A percentile compares a stretch with the other conserved stretches of the same genome.
These are phyloP conservation scores for Latrodectus geometricus DNA, from an alignment of 1,140 invertebrate genomes.

Conservation along the genomic window DNA sequence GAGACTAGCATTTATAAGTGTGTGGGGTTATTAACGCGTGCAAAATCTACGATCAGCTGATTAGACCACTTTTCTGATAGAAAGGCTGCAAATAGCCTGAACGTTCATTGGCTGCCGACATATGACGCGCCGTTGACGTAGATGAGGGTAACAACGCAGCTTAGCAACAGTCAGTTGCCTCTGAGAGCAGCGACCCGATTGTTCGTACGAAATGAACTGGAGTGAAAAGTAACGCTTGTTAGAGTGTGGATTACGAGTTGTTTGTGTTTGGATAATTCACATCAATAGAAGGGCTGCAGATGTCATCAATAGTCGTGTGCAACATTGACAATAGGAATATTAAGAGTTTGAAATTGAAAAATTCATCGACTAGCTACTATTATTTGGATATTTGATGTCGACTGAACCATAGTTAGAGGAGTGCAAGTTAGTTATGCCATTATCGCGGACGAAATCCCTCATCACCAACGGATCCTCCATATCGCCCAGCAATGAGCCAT, in stretches of 20 bases:
- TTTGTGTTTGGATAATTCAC: constrained; percentile 3
- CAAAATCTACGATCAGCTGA: constrained; percentile 27
- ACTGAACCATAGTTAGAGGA: constrained; percentile 1
- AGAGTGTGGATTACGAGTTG: background rate
- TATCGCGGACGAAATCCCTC: constrained; percentile 70
- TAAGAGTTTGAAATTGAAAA: background rate
- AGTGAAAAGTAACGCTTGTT: constrained; percentile 19
- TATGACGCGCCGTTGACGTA: constrained; percentile 52
- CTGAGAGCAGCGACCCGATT: constrained; percentile 54
- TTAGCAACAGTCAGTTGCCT: constrained; percentile 61
- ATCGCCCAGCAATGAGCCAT: constrained; percentile 61
- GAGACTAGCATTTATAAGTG: background rate
- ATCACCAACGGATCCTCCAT: constrained; percentile 65
- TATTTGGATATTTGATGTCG: constrained; percentile 27
- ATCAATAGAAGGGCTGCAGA: constrained; percentile 11
- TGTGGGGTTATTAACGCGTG: background rate
- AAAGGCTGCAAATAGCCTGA: constrained; percentile 24
- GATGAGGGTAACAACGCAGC: constrained; percentile 53
- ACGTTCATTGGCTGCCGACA: constrained; percentile 50
- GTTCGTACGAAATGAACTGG: constrained; percentile 16
- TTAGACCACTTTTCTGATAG: constrained; percentile 48
- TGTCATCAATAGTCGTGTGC: constrained; percentile 26
- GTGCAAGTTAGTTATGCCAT: constrained; percentile 67
- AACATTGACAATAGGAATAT: background rate
- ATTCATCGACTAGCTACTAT: background rate